These are phyloP conservation scores for Dicrostonyx torquatus DNA, from an alignment of 2,797 vertebrate genomes.

Conservation along the genomic window DNA sequence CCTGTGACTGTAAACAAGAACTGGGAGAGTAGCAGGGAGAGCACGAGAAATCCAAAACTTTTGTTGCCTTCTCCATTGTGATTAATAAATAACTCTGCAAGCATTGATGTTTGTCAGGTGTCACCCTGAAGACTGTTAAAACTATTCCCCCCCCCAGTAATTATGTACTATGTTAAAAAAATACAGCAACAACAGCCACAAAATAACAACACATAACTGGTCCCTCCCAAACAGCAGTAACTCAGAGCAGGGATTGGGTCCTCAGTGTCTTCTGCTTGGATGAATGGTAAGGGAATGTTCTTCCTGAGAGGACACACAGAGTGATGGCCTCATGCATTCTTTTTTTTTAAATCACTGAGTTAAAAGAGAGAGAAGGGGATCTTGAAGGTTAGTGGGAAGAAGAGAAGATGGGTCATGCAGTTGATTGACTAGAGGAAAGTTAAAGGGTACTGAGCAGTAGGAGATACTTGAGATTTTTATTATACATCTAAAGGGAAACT, in stretches of 20 bases:
- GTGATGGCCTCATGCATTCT: background rate
- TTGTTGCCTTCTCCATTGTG: background rate
- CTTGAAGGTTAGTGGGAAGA: background rate
- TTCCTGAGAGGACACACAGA: background rate
- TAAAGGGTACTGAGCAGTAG: background rate
- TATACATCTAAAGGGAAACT: background rate
- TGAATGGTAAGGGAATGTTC: background rate
- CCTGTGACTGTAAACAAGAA: background rate
- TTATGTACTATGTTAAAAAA: background rate
- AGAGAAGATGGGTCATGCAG: background rate
- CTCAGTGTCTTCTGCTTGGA: background rate
- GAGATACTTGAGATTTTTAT: background rate
- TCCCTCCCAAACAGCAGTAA: conserved; percentile 4
- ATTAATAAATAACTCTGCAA: background rate
- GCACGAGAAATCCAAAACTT: background rate
- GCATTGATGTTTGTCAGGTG: background rate
- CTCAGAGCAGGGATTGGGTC: background rate
- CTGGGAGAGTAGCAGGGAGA: background rate
- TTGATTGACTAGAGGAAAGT: background rate
- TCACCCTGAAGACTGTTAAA: background rate
- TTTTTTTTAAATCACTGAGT: background rate
- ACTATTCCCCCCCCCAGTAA: background rate
- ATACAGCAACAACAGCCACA: background rate
- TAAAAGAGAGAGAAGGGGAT: background rate
- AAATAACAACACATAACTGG: background rate